A percentile compares a stretch with the other conserved stretches of the same genome.
Evolutionary conservation across 2,113 vertebrate genomes (phyloP).

Genomic region (Eupsittula cactorum): DNA sequence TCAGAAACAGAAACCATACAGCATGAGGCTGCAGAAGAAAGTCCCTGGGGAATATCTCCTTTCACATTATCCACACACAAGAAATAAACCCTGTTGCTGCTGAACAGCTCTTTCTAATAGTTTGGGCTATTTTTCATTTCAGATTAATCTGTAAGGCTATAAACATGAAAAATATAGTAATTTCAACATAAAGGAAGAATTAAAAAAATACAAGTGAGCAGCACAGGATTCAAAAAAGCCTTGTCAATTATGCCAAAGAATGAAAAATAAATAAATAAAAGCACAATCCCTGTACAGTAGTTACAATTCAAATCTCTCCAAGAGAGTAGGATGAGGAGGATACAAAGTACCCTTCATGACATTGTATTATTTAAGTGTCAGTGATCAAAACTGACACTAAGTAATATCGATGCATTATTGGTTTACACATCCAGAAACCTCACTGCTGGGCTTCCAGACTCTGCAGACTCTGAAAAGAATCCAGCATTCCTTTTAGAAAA

Average conservation of each 20-base stretch:
- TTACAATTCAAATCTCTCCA: background rate
- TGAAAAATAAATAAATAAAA: background rate
- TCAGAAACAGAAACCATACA: background rate
- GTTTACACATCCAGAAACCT: background rate
- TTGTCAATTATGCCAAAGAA: background rate
- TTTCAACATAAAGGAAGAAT: background rate
- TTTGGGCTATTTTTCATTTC: background rate
- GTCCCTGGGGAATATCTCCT: background rate
- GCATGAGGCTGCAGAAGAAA: background rate
- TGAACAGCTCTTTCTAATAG: background rate
- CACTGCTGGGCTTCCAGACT: background rate
- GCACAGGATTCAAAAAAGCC: background rate
- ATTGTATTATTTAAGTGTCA: background rate
- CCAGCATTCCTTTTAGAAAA: background rate
- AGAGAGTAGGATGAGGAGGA: background rate
- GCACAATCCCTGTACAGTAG: background rate
- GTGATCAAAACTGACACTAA: background rate
- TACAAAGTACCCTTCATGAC: background rate
- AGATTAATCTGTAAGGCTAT: background rate
- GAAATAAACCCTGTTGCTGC: background rate
- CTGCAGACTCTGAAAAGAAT: background rate
- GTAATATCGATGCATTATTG: background rate
- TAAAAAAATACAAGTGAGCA: background rate
- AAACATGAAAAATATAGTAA: background rate
- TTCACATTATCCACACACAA: background rate